A percentile compares a stretch with the other conserved stretches of the same genome.
phyloP scores from a whole-genome alignment of 2,113 vertebrate genomes.

The Phaethornis superciliosus region DNA sequence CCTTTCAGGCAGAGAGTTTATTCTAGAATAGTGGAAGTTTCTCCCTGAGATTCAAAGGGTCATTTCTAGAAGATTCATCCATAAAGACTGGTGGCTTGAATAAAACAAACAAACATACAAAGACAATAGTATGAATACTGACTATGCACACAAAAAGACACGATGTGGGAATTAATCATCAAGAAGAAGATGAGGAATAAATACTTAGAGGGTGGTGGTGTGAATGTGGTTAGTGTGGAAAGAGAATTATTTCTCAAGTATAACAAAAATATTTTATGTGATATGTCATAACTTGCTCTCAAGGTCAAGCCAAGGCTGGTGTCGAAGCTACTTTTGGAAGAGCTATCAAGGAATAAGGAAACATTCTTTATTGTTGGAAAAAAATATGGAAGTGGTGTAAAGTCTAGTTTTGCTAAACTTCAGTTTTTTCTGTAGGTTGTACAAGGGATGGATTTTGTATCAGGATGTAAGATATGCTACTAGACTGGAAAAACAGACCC shows the following conservation, averaged over 20 bases:
- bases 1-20: not conserved
- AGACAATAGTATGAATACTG: not conserved
- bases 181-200: not conserved
- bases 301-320: not conserved
- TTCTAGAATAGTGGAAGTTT: conserved; percentile 12
- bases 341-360: not conserved
- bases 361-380: not conserved
- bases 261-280: not conserved
- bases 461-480: not conserved
- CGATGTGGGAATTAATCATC: not conserved
- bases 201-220: not conserved
- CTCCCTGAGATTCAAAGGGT: not conserved
- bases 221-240: not conserved
- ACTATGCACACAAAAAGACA: not conserved
- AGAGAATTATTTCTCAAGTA: not conserved
- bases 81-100: not conserved
- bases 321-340: not conserved
- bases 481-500: not conserved
- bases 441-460: not conserved
- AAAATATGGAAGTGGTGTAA: not conserved
- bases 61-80: not conserved
- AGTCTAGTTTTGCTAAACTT: not conserved
- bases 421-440: not conserved
- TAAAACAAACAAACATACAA: not conserved
- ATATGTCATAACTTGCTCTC: not conserved